Evolutionary conservation across 1,140 invertebrate species (phyloP), one percentile per base, ranked within the genome.

Genomic region (Drosophila ananassae): DNA sequence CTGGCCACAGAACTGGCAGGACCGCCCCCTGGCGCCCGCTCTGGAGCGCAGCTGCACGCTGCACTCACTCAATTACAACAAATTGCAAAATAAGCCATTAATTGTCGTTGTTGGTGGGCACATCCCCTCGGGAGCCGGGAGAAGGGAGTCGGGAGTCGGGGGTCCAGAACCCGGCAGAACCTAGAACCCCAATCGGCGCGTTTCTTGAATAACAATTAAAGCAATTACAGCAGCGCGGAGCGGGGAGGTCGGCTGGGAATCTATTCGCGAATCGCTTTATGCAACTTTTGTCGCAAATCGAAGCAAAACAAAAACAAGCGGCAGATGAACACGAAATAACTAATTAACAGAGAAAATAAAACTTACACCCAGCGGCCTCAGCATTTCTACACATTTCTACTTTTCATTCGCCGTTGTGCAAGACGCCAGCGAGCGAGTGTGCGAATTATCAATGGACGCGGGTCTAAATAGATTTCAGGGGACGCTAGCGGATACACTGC

Each of bases 181-280:
- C 21, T 32, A 22, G 48, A 46, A 6, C 0, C 41, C 5, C 10
- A 6, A 46, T 62, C 52, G 75, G 69, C 77, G 69, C 76, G 62
- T 84, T 84, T 77, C 80, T 80, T 71, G 82, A 84, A 84, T 84
- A 84, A 79, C 73, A 77, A 77, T 76, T 76, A 76, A 76, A 76
- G 10, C 72, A 79, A 79, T 75, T 59, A 68, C 41, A 73, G 24
- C 44, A 72, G 56, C 55, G 37, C 37, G 32, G 37, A 52, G 34
- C 9, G 34, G 34, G 8, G 51, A 67, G 54, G 41, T 30, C 55
- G 57, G 46, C 74, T 66, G 25, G 68, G 57, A 63, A 55, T 37
- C 21, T 44, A 73, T 80, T 57, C 53, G 56, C 63, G 68, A 78
- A 51, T 25, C 25, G 25, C 6, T 68, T 61, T 59, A 83, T 78